These are phyloP conservation scores for Galago senegalensis DNA, from an alignment of 2,797 vertebrate genomes.

Conservation along the genomic window DNA sequence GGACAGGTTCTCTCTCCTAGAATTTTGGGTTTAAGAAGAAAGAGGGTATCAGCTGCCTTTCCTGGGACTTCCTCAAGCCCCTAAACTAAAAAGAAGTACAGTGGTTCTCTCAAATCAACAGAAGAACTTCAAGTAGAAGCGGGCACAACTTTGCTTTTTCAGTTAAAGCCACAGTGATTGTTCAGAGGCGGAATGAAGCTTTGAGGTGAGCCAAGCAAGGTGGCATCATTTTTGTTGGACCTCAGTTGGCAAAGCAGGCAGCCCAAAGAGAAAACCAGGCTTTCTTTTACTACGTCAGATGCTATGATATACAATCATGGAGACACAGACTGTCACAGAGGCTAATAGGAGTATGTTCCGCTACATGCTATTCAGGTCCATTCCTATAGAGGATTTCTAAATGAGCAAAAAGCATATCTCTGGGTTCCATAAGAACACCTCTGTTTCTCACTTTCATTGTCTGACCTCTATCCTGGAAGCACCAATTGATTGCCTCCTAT, in stretches of 20 bases:
- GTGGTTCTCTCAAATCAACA: slow-evolving; percentile 38
- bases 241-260: slow-evolving; percentile 31
- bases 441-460: slow-evolving; percentile 5
- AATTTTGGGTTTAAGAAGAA: slow-evolving; percentile 65
- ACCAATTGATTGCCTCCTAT: slow-evolving; percentile 60
- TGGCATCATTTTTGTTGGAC: slow-evolving; percentile 54
- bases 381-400: slow-evolving; percentile 56
- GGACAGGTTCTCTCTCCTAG: slow-evolving; percentile 35
- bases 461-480: slow-evolving; percentile 56
- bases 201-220: neutral
- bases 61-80: slow-evolving; percentile 42
- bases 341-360: neutral
- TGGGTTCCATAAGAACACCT: slow-evolving; percentile 35
- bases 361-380: slow-evolving; percentile 10
- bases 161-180: slow-evolving; percentile 53
- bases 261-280: slow-evolving; percentile 58
- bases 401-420: slow-evolving; percentile 39
- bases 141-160: slow-evolving; percentile 59
- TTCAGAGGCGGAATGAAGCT: slow-evolving; percentile 52
- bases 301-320: neutral
- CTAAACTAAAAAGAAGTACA: slow-evolving; percentile 62
- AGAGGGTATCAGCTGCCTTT: slow-evolving; percentile 31
- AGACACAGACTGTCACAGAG: slow-evolving; percentile 35
- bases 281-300: slow-evolving; percentile 16
- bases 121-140: slow-evolving; percentile 70